These are phyloP conservation scores for Cettia cetti DNA, from an alignment of 2,113 vertebrate genomes.

Conservation along the genomic window DNA sequence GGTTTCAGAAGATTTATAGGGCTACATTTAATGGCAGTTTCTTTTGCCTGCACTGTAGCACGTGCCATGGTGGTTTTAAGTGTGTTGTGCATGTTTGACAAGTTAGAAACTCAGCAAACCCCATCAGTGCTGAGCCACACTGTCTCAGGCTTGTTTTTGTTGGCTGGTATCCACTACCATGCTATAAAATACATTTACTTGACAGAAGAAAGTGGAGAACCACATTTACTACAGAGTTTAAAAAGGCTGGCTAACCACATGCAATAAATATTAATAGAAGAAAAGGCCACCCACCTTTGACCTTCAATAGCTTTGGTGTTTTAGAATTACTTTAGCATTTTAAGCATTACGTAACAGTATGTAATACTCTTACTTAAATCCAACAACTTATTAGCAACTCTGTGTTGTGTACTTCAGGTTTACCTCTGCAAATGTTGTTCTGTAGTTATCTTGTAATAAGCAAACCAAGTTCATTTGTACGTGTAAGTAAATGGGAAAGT, in stretches of 20 bases:
- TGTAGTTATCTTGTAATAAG: neutral
- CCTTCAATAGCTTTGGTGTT: slow-evolving; percentile 55
- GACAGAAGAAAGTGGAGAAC: slow-evolving; percentile 70
- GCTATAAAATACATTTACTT: slow-evolving; percentile 72
- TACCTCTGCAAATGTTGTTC: neutral
- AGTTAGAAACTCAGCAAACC: slow-evolving; percentile 56
- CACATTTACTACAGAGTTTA: slow-evolving; percentile 67
- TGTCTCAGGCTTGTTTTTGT: slow-evolving; percentile 69
- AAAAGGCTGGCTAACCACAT: slow-evolving; percentile 69
- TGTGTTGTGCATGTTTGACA: slow-evolving; percentile 68
- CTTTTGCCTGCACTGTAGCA: slow-evolving; percentile 39
- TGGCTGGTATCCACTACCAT: slow-evolving; percentile 70
- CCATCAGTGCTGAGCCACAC: slow-evolving; percentile 17
- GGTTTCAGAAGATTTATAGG: slow-evolving; percentile 17
- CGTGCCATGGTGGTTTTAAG: slow-evolving; percentile 61
- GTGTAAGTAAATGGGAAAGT: neutral
- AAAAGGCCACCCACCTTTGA: slow-evolving; percentile 71
- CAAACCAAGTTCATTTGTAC: neutral
- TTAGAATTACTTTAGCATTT: slow-evolving; percentile 35
- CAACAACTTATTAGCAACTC: neutral
- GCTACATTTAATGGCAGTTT: slow-evolving; percentile 34
- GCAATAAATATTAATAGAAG: slow-evolving; percentile 75
- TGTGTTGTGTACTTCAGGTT: neutral
- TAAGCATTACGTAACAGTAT: slow-evolving; percentile 3
- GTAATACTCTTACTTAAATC: slow-evolving; percentile 30